Evolutionary conservation across 2,888 invertebrate genomes (phyloP).

Genomic region (Ochropacha duplaris): DNA sequence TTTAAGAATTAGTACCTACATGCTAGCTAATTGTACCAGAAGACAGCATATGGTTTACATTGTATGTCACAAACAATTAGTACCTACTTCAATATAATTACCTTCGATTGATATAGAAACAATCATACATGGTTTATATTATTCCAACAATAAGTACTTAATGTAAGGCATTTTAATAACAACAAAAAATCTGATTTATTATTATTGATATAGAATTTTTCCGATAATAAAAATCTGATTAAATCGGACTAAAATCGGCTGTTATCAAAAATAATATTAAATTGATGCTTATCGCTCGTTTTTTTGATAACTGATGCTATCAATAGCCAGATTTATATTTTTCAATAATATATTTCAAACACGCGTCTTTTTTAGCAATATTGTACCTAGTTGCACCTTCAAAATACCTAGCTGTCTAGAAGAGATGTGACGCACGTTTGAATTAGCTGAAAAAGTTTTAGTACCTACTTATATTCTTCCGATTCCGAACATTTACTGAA

Average conservation of each 20-base stretch:
- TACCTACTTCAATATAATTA: not conserved
- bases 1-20: not conserved
- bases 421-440: not conserved
- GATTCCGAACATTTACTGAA: not conserved
- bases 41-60: not conserved
- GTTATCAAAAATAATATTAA: constrained; percentile 24
- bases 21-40: not conserved
- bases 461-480: not conserved
- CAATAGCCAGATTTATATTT: constrained; percentile 7
- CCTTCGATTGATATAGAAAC: not conserved
- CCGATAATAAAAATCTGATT: constrained; percentile 18
- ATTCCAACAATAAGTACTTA: too few species aligned
- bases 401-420: not conserved
- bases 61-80: too few species aligned
- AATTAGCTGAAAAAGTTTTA: not conserved
- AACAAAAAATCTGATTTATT: not conserved
- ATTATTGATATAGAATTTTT: constrained; percentile 3
- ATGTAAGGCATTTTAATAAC: not conserved
- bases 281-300: constrained; percentile 30
- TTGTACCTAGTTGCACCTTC: not conserved
- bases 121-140: not conserved
- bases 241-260: constrained; percentile 16
- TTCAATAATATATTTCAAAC: not conserved
- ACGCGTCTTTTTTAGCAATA: not conserved
- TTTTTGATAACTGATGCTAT: constrained; percentile 26